These are phyloP conservation scores for Porites australiensis DNA, from an alignment of 64 coral and sea anemone genomes.

Conservation along the genomic window DNA sequence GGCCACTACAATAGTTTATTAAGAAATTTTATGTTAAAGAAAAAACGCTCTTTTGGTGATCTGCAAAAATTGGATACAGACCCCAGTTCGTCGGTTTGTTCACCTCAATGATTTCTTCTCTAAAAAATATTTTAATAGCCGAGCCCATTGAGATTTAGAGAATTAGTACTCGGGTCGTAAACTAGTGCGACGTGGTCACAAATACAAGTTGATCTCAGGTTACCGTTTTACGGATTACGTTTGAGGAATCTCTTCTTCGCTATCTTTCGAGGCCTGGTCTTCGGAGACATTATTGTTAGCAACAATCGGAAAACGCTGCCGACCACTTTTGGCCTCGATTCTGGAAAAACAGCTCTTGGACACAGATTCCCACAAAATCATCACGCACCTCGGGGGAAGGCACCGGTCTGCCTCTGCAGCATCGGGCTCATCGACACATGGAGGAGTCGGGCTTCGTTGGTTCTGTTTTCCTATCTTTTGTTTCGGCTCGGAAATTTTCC, in stretches of 20 bases:
- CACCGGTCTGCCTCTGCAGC: conserved; percentile 2
- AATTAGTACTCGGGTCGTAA: background rate
- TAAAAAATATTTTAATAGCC: too few relatives aligned
- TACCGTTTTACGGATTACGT: background rate
- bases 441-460: background rate
- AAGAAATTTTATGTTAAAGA: too few relatives aligned
- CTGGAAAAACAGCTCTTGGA: conserved; percentile 59
- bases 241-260: background rate
- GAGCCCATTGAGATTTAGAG: too few relatives aligned
- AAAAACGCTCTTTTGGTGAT: too few relatives aligned
- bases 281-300: background rate
- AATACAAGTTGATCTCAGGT: too few relatives aligned
- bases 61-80: too few relatives aligned
- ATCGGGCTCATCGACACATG: background rate
- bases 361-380: conserved; percentile 88
- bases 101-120: too few relatives aligned
- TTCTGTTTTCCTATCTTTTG: conserved; percentile 27
- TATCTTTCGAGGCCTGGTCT: background rate
- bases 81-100: too few relatives aligned
- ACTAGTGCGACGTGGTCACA: background rate
- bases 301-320: background rate
- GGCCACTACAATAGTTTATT: too few relatives aligned
- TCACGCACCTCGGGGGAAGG: conserved; percentile 49
- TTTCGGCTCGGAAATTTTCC: background rate
- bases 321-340: conserved; percentile 84